Base-by-base conservation (phyloP, 2,113 vertebrate genomes). In the Melozone crissalis region DNA sequence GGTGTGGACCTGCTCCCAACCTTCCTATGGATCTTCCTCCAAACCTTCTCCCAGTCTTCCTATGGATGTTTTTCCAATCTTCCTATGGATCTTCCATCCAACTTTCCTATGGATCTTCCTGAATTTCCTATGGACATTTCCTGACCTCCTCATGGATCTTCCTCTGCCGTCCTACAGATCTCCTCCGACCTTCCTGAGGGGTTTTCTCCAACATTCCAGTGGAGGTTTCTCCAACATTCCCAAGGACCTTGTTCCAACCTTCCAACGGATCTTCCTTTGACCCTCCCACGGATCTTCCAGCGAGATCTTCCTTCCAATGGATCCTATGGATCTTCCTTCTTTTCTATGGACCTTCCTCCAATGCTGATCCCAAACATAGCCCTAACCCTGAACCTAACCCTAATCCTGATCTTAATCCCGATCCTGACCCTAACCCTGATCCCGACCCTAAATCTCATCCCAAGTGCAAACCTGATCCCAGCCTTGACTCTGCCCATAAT, bases 361-460 rank as follows among this genome's bases (percentile, higher is more conserved):
- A 2, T 3, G 21, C 57, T 61, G 27, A 49, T 47, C 27, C 55
- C 15, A 24, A 47, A 30, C 26, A 4, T 1, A 31, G 27, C 10
- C 41, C 47, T 52, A 5, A 30, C 13, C 52, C 7, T 10, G 3
- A 57, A 3, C 20, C n/a, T 12, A 3, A 66, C 11, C 66, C 18
- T 7, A 5, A 43, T 7, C 39, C 16, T 2, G 2, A 28, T 1
- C 23, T 20, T 3, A 0, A n/a, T 35, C 2, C 4, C 10, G n/a
- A 35, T 35, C 23, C 58, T 11, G 8, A 49, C 1, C 49, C 49
- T 8, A 0, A 30, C 0, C 27, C 20, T 2, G 2, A 8, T 4
- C 20, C 46, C 74, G 23, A 21, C 16, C 8, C 8, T 24, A 24
- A 37, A 13, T 11, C 19, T 10, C 5, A 63, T 14, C 65, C 43